Conservation (phyloP, 2,797 vertebrate genomes). For the Glossophaga mutica region DNA sequence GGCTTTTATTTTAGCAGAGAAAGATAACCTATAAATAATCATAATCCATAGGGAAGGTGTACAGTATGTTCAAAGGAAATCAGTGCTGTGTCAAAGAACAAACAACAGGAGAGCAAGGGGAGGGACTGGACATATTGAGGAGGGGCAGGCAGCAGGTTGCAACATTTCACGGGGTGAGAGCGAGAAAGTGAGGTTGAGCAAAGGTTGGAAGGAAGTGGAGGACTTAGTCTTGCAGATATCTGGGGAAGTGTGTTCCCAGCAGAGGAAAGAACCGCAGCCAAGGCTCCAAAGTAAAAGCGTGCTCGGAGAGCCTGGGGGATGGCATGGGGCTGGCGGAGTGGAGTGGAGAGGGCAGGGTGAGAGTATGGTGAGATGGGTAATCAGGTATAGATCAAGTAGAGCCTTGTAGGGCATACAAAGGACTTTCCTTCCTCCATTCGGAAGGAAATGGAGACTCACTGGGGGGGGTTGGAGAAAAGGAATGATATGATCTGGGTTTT, state of each 20-base stretch:
- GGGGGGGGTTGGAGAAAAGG: neutral
- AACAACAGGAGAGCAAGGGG: neutral
- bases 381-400: neutral
- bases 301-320: neutral
- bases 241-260: neutral
- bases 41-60: slow-evolving; percentile 30
- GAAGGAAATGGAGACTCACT: neutral
- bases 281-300: neutral
- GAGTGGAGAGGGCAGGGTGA: too few species aligned
- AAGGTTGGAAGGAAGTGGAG: neutral
- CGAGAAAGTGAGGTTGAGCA: neutral
- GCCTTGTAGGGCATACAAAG: neutral
- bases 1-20: slow-evolving; percentile 29
- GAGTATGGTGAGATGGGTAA: neutral
- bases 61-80: neutral
- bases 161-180: neutral
- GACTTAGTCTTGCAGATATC: neutral
- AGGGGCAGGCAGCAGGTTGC: neutral
- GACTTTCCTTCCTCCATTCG: neutral
- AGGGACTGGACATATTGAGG: neutral
- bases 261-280: neutral
- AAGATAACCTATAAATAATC: slow-evolving; percentile 31
- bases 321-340: neutral
- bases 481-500: neutral
- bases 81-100: neutral